Base-by-base conservation (phyloP, 2,113 vertebrate genomes). In the Elgaria multicarinata region DNA sequence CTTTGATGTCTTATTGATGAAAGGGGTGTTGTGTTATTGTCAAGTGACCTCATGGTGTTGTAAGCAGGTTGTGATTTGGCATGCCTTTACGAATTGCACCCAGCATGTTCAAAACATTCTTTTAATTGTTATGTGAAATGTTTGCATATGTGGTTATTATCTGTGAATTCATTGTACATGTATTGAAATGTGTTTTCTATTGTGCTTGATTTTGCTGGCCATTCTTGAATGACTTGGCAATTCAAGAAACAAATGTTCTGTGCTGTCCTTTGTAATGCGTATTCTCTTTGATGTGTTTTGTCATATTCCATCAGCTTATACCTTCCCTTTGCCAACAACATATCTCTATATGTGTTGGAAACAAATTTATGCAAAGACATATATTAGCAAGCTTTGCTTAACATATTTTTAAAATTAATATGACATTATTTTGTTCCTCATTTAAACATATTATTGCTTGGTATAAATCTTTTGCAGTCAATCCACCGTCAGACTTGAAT, bases 131-230 rank as follows among this genome's bases (percentile, higher is more conserved):
- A 96, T 95, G 97, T 98, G 97, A 97, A 96, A 97, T 97, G 95
- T 97, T 97, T 98, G 98, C 98, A 97, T 96, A 97, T 97, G 96
- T 98, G 97, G 96, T 97, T 96, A 96, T 96, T 97, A 97, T 97
- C 96, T 97, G 97, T 98, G 97, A 97, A 96, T 95, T 97, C 94
- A 97, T 96, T 97, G 97, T 97, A 97, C 89, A 93, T 97, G 97
- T 98, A 98, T 96, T 93, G 98, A 97, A 96, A 96, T 98, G 97
- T 98, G 97, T 98, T 98, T 98, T 97, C 97, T 96, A 96, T 97
- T 97, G 97, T 98, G 98, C 98, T 99, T 99, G 98, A 98, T 97
- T 97, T 97, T 97, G 97, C 97, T 96, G 96, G 96, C 97, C 98
- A 98, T 97, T 98, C 97, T 95, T 94, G 93, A 96, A 97, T 96